A percentile compares a stretch with the other conserved stretches of the same genome.
Conservation (phyloP, 2,888 invertebrate species). For the Trichogramma dendrolimi region DNA sequence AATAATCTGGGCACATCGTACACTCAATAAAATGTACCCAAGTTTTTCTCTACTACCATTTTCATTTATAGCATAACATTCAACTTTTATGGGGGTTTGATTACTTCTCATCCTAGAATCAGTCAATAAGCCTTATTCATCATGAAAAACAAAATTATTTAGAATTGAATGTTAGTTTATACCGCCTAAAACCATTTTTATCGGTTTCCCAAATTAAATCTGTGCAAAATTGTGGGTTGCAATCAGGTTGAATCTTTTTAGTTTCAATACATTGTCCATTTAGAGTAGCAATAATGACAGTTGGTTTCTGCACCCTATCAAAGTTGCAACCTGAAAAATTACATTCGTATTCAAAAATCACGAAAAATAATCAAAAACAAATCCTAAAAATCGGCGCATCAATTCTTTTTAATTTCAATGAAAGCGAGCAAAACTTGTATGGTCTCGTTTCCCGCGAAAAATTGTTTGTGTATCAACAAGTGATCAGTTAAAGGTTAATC, state of each 20-base stretch:
- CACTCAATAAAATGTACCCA: slow-evolving; percentile 66
- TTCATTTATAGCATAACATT: slow-evolving; percentile 60
- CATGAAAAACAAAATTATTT: neutral
- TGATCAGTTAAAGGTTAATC: slow-evolving; percentile 12
- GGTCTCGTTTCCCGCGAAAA: slow-evolving; percentile 7
- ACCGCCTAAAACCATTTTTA: slow-evolving; percentile 66
- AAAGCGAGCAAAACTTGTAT: too few species aligned
- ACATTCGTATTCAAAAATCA: neutral
- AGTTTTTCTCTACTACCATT: slow-evolving; percentile 61
- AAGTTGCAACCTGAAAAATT: slow-evolving; percentile 57
- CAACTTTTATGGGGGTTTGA: slow-evolving; percentile 70
- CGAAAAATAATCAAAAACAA: neutral
- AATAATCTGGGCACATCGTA: slow-evolving; percentile 68
- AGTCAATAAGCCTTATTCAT: slow-evolving; percentile 15
- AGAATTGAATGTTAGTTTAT: slow-evolving; percentile 27
- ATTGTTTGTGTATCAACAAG: slow-evolving; percentile 2
- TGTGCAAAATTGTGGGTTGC: slow-evolving; percentile 64
- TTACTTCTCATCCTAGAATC: slow-evolving; percentile 63
- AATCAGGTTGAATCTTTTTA: slow-evolving; percentile 59
- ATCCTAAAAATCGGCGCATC: too few species aligned
- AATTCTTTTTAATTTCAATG: neutral
- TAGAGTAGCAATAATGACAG: slow-evolving; percentile 60
- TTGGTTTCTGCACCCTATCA: slow-evolving; percentile 56
- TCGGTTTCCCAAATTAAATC: slow-evolving; percentile 78
- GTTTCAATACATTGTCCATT: slow-evolving; percentile 68